Base-by-base conservation (phyloP, 2,797 vertebrate species). In the Sparidentex hasta region DNA sequence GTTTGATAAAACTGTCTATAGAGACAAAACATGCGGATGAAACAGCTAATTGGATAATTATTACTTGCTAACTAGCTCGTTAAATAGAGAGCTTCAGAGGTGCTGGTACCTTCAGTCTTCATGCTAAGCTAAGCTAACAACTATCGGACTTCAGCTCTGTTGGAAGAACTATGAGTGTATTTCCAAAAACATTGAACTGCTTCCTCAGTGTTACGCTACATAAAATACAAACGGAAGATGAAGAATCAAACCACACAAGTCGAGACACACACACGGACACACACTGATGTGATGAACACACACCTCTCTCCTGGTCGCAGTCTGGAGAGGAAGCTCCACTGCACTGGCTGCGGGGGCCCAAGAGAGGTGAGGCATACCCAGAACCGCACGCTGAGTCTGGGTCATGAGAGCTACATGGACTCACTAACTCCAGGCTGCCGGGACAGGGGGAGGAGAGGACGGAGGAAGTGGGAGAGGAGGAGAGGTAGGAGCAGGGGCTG, bases 281-380 rank as follows among this genome's bases (percentile, higher is more conserved):
- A 81, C 47, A 52, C 13, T 43, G 56, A 73, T 65, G 82, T 17
- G 69, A 76, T 44, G 51, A 63, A 71, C 76, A 92, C 90, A 78
- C 90, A 99, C 98, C 98, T 97, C 98, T 95, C 84, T 99, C 98
- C 63, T 95, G 95, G 81, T 99, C 98, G 1, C 97, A 98, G 79
- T 99, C 98, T 0, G 98, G 98, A 46, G 98, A 99, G 2, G 98
- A 99, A 1, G 98, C 98, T 23, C 98, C 98, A 0, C 98, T 99
- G 95, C 98, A 99, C 76, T 99, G 97, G 2, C 97, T 98, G 47
- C 98, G 96, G 62, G 98, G 97, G 33, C 98, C 98, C 3, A 99
- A 86, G 68, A 96, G 91, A 11, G 97, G 97, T 1, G 97, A 98
- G 72, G 95, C 91, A 50, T 94, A 88, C 61, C 95, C 96, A 0